phyloP scores from a whole-genome alignment of 2,888 invertebrate species.

The Oscheius myriophilus region DNA sequence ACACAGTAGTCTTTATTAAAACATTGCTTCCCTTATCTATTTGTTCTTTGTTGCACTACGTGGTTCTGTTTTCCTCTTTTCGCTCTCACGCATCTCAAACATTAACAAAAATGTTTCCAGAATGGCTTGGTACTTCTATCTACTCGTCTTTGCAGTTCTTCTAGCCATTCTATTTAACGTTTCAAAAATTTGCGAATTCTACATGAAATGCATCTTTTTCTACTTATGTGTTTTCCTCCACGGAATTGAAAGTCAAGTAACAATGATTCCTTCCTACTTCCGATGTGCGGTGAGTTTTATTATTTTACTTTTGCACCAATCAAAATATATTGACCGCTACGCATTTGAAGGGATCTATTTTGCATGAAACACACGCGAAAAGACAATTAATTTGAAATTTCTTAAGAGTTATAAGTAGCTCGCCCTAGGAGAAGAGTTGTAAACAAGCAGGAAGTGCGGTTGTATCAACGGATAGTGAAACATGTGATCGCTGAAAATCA shows the following conservation, averaged over 20 bases:
- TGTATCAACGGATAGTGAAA: no score
- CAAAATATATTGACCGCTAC: no score
- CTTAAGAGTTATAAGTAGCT: no score
- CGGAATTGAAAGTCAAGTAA: conserved; percentile 45
- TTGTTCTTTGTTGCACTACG: background rate
- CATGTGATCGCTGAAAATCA: no score
- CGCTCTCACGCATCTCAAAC: background rate
- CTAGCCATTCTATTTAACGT: conserved; percentile 35
- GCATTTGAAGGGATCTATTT: no score
- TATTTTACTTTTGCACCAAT: no score
- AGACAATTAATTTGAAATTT: no score
- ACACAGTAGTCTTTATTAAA: no score
- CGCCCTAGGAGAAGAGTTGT: no score
- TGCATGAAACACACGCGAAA: no score
- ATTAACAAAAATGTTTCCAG: conserved; percentile 6
- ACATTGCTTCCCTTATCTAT: no score
- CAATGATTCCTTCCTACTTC: conserved; percentile 48
- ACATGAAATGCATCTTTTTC: conserved; percentile 43
- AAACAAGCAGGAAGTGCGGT: no score
- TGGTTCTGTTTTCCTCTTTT: conserved; percentile 4
- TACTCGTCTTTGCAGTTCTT: conserved; percentile 7
- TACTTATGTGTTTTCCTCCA: conserved; percentile 51
- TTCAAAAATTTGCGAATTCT: conserved; percentile 43
- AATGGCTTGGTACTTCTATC: conserved; percentile 22
- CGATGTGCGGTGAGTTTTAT: conserved; percentile 38